phyloP scores from a whole-genome alignment of 2,888 invertebrate genomes.

The Myopa testacea region DNA sequence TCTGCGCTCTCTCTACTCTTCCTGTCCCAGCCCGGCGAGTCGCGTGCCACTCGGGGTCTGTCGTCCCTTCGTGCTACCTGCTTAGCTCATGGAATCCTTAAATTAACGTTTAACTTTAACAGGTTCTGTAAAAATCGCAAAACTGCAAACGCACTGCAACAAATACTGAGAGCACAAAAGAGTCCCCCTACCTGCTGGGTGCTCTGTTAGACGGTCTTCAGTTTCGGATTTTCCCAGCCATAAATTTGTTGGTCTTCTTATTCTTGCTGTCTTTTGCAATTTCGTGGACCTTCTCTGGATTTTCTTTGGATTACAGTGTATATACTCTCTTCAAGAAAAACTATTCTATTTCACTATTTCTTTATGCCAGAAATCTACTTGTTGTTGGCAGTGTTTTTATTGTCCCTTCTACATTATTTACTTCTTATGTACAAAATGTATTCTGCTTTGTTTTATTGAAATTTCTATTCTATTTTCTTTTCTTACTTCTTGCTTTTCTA shows the following conservation, averaged over 20 bases:
- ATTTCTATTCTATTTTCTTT: constrained; percentile 26
- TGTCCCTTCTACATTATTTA: background rate
- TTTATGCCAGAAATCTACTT: too few relatives aligned
- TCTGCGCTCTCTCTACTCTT: background rate
- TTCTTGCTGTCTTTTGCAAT: background rate
- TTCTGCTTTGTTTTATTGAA: constrained; percentile 20
- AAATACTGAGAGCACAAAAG: background rate
- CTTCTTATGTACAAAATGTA: constrained; percentile 5
- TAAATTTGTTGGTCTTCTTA: background rate
- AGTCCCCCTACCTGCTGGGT: constrained; percentile 8
- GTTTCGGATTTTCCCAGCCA: background rate
- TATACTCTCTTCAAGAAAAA: background rate
- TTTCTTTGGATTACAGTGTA: background rate
- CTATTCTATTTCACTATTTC: too few relatives aligned
- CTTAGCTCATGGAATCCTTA: background rate
- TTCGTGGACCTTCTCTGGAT: background rate
- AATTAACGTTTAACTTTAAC: background rate
- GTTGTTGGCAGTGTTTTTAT: background rate
- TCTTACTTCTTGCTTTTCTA: constrained; percentile 38
- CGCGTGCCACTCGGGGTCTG: constrained; percentile 12
- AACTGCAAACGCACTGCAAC: background rate
- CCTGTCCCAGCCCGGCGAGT: background rate
- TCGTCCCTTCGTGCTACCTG: background rate
- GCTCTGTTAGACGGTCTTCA: background rate
- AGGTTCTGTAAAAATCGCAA: background rate